Evolutionary conservation across 2,888 invertebrate species (phyloP).

Genomic region (Subacronicta megacephala): DNA sequence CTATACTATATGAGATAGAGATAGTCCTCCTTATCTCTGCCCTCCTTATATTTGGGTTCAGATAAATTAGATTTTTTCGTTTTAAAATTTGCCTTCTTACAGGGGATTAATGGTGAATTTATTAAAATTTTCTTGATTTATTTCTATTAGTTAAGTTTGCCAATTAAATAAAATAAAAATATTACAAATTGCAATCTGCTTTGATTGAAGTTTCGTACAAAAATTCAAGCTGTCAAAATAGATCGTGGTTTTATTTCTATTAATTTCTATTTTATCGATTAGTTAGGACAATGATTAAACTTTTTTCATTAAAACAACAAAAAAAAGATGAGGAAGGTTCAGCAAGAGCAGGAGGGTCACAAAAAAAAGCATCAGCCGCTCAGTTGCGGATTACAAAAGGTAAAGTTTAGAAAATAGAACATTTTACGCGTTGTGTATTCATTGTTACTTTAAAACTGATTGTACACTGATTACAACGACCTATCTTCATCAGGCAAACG

Average conservation of each 20-base stretch:
- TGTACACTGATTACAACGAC: neutral
- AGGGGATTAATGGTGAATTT: slow-evolving; percentile 29
- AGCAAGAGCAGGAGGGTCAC: slow-evolving; percentile 90
- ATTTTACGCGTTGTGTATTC: slow-evolving; percentile 43
- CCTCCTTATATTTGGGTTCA: too few relatives aligned
- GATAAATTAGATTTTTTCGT: too few relatives aligned
- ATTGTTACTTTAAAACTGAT: slow-evolving; percentile 31
- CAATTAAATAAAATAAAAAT: slow-evolving; percentile 43
- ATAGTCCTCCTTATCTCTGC: too few relatives aligned
- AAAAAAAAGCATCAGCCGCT: slow-evolving; percentile 98
- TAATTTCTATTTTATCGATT: slow-evolving; percentile 82
- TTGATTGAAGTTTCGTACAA: slow-evolving; percentile 58
- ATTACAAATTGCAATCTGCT: slow-evolving; percentile 40
- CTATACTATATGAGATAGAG: too few relatives aligned
- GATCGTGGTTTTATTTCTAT: slow-evolving; percentile 78
- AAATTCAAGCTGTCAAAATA: slow-evolving; percentile 83
- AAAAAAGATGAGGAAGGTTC: slow-evolving; percentile 98
- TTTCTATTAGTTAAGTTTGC: slow-evolving; percentile 35
- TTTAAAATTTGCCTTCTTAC: neutral
- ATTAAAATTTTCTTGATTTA: slow-evolving; percentile 8
- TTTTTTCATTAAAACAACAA: slow-evolving; percentile 99
- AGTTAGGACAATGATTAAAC: slow-evolving; percentile 96
- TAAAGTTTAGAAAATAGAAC: slow-evolving; percentile 71
- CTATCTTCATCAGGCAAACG: neutral
- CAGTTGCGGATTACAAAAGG: slow-evolving; percentile 99